Percentiles rank a stretch among this genome's conserved stretches.
Conservation (phyloP, 1,140 invertebrate genomes). For the Aleiodes sp. region DNA sequence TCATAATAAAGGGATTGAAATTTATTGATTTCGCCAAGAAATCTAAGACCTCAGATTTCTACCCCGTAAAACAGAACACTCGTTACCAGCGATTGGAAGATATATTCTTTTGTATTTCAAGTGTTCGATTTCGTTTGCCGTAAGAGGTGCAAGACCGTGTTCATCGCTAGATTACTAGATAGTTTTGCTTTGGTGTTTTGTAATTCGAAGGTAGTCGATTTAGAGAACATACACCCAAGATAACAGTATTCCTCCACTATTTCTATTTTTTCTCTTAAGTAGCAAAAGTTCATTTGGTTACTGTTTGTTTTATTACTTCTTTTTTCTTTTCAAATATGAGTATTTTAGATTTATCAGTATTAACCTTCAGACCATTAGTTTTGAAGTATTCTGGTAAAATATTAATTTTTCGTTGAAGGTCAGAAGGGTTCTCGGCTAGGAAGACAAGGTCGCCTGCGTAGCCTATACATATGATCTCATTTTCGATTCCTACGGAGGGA, state of each 20-base stretch:
- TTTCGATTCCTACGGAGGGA: background rate
- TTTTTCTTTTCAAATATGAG: background rate
- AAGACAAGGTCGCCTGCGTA: slow-evolving; percentile 22
- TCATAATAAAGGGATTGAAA: slow-evolving; percentile 14
- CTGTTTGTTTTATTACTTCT: background rate
- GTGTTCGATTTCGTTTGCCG: background rate
- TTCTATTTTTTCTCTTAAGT: background rate
- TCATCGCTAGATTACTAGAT: background rate
- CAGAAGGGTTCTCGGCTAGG: background rate
- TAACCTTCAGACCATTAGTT: background rate
- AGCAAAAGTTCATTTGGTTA: background rate
- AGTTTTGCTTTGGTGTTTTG: background rate
- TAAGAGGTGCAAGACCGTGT: background rate
- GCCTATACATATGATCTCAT: background rate
- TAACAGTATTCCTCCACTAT: background rate
- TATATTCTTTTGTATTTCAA: background rate
- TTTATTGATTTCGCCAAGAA: slow-evolving; percentile 11
- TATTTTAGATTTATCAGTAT: slow-evolving; percentile 9
- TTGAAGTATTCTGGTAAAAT: background rate
- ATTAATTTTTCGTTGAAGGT: background rate
- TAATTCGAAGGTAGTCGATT: background rate
- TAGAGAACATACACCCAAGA: background rate
- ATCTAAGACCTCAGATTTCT: slow-evolving; percentile 12
- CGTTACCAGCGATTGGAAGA: background rate
- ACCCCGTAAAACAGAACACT: slow-evolving; percentile 18